Conservation (phyloP, 1,140 invertebrate species). For the Drosophila novamexicana region DNA sequence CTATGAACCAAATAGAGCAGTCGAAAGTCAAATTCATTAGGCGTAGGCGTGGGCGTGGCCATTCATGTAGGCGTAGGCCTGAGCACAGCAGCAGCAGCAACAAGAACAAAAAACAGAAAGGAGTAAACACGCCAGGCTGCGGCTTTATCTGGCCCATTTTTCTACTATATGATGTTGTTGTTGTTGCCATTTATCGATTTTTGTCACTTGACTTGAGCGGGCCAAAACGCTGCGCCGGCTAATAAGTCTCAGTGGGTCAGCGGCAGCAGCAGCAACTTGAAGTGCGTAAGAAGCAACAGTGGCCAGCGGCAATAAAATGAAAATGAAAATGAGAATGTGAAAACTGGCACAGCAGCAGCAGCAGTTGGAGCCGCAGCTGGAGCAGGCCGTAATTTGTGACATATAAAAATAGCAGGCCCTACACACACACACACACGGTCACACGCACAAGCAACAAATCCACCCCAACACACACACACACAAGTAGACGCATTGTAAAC, state of each 20-base stretch:
- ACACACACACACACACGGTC: slow-evolving; percentile 13
- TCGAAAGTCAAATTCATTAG: slow-evolving; percentile 54
- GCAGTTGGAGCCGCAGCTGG: slow-evolving; percentile 37
- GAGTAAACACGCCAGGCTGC: slow-evolving; percentile 44
- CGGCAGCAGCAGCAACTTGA: slow-evolving; percentile 57
- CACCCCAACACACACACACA: slow-evolving; percentile 10
- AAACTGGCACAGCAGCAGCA: slow-evolving; percentile 40
- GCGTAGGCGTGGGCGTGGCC: slow-evolving; percentile 10
- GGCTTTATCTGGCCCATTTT: slow-evolving; percentile 15
- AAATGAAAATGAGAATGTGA: slow-evolving; percentile 20
- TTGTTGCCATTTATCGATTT: slow-evolving; percentile 64
- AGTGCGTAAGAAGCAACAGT: slow-evolving; percentile 80
- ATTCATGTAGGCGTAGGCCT: slow-evolving; percentile 7
- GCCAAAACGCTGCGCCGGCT: slow-evolving; percentile 61
- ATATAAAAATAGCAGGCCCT: slow-evolving; percentile 66
- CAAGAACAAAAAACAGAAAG: slow-evolving; percentile 7
- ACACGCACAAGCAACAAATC: slow-evolving; percentile 2
- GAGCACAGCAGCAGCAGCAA: not conserved
- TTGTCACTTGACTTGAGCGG: slow-evolving; percentile 56
- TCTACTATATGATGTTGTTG: slow-evolving; percentile 8
- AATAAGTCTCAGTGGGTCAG: slow-evolving; percentile 79
- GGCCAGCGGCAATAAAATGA: slow-evolving; percentile 58
- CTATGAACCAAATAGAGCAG: slow-evolving; percentile 14
- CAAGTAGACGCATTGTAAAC: slow-evolving; percentile 61
- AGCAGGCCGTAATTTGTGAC: slow-evolving; percentile 59